Evolutionary conservation across 2,113 vertebrate species (phyloP).

Genomic region (Otis tarda): DNA sequence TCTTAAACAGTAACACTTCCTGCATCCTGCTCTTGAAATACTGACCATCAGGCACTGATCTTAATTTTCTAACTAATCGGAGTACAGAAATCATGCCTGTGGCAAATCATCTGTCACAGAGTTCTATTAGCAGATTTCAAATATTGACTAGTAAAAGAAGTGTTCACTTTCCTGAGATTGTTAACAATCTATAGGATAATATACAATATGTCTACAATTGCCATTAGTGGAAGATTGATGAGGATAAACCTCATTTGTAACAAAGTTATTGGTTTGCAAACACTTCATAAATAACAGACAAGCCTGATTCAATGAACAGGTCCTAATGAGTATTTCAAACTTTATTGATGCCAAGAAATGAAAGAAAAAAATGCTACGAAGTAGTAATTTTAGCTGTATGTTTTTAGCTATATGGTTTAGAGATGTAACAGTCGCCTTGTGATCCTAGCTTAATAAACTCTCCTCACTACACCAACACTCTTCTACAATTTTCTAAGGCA

Average conservation of each 20-base stretch:
- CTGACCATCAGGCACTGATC: background rate
- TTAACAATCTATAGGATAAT: background rate
- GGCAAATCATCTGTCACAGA: background rate
- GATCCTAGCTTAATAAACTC: background rate
- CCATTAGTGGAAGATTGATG: background rate
- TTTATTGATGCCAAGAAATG: background rate
- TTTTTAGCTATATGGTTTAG: background rate
- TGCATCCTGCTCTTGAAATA: background rate
- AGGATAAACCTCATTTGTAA: background rate
- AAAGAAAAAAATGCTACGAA: background rate
- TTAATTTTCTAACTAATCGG: background rate
- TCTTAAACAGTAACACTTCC: background rate
- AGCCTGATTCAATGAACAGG: background rate
- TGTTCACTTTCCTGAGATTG: background rate
- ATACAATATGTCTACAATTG: background rate
- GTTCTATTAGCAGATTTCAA: conserved; percentile 1
- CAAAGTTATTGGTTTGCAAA: background rate
- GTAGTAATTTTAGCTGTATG: background rate
- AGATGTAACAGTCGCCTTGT: background rate
- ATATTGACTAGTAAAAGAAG: background rate
- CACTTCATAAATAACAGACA: conserved; percentile 2
- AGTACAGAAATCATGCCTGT: background rate
- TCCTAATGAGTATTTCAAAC: conserved; percentile 3
- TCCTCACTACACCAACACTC: background rate
- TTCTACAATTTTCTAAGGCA: background rate